Base-by-base conservation (phyloP, 2,888 invertebrate species). In the Dioctria linearis region DNA sequence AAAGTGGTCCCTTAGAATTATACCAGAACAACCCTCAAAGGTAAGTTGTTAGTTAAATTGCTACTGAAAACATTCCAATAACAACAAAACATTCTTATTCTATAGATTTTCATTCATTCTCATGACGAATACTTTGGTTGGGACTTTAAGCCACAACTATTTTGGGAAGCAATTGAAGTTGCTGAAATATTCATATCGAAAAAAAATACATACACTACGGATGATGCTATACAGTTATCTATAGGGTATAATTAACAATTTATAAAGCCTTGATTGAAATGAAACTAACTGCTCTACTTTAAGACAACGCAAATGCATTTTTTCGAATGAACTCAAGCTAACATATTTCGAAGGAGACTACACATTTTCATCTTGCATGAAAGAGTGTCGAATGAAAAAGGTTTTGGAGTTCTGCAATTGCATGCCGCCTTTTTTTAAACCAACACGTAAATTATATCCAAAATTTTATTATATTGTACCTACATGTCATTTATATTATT, bases 121-220 rank as follows among this genome's bases (percentile, higher is more conserved):
- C 91, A 92, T 0, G 93, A 94, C 85, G 94, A 95, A 87, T 91
- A 93, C 87, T 93, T 94, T 1, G 93, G 93, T 0, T 86, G 93
- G 42, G 94, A 94, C 83, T 91, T 92, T 84, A 92, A 91, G 84
- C 92, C 94, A 0, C 94, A 94, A 85, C 93, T 93, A 83, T 89
- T 92, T 2, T 95, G 94, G 94, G 91, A 92, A 65, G 91, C 86
- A 75, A 85, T 84, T 49, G 86, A 88, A 82, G 81, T 85, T 0
- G 87, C 86, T 3, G 89, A 88, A 81, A 85, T 89, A 11, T 85
- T 89, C 4, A 88, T 95, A 86, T 93, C 93, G 0, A 93, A 94
- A 40, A 94, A 94, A 85, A 93, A 94, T 86, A 95, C 95, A 0
- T 94, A 94, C 86, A 95, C 95, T 0, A 95, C 94, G 0, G 91